These are phyloP conservation scores for Procambarus virginalis DNA, from an alignment of 1,140 invertebrate species.

Conservation along the genomic window DNA sequence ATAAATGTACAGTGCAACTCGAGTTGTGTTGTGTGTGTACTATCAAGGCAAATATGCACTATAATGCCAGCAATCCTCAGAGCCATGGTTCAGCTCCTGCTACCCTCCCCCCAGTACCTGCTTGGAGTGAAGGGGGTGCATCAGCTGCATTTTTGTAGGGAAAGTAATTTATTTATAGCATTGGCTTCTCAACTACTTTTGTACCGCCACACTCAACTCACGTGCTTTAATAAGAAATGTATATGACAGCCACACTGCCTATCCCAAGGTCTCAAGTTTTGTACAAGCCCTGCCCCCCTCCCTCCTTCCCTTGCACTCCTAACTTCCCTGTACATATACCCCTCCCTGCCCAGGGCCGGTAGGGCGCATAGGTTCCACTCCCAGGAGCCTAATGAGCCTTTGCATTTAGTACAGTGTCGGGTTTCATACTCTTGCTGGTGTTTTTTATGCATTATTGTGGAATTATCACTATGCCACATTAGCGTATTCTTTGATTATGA, in stretches of 20 bases:
- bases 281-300: slow-evolving; percentile 54
- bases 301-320: slow-evolving; percentile 40
- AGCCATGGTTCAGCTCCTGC: background rate
- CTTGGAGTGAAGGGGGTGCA: slow-evolving; percentile 8
- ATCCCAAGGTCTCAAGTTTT: slow-evolving; percentile 66
- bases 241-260: slow-evolving; percentile 66
- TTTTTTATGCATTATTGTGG: slow-evolving; percentile 66
- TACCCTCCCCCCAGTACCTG: slow-evolving; percentile 8
- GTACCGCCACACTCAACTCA: slow-evolving; percentile 66
- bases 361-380: slow-evolving; percentile 45
- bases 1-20: slow-evolving; percentile 44
- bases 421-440: slow-evolving; percentile 64
- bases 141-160: slow-evolving; percentile 37
- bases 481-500: slow-evolving; percentile 52
- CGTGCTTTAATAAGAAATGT: slow-evolving; percentile 62
- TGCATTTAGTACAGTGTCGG: slow-evolving; percentile 65
- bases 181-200: slow-evolving; percentile 54
- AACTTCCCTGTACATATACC: slow-evolving; percentile 28
- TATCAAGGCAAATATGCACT: slow-evolving; percentile 19
- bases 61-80: slow-evolving; percentile 17
- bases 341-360: slow-evolving; percentile 39
- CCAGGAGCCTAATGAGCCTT: slow-evolving; percentile 55
- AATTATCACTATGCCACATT: slow-evolving; percentile 61
- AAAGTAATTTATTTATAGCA: slow-evolving; percentile 52
- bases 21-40: slow-evolving; percentile 35